Evolutionary conservation across 2,113 vertebrate species (phyloP).

Genomic region (Macrotis lagotis): DNA sequence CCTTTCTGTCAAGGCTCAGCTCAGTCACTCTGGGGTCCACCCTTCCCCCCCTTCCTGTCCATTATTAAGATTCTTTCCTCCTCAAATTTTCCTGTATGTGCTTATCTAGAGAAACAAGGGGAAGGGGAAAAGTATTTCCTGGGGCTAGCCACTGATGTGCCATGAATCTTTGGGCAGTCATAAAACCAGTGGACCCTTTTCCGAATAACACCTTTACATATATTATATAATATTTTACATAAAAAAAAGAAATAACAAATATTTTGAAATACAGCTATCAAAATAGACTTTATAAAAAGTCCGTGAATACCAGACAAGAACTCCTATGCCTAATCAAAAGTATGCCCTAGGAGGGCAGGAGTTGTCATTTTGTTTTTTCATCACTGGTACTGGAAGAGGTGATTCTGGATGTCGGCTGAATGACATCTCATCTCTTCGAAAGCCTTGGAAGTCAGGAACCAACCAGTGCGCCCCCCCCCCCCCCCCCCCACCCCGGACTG

Average conservation of each 20-base stretch:
- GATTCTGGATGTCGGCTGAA: background rate
- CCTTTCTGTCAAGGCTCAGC: background rate
- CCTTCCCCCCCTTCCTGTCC: too few species aligned
- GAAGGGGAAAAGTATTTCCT: background rate
- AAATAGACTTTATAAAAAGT: background rate
- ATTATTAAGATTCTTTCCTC: too few species aligned
- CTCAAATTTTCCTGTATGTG: background rate
- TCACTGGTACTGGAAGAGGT: background rate
- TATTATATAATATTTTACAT: too few species aligned
- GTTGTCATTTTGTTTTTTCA: background rate
- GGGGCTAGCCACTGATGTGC: background rate
- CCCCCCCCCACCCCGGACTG: too few species aligned
- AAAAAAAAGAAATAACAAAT: too few species aligned
- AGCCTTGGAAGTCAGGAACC: background rate
- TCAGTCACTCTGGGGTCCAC: background rate
- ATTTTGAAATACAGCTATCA: background rate
- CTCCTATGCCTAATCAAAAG: background rate
- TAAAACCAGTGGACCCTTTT: background rate
- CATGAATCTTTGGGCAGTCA: background rate
- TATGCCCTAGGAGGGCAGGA: background rate
- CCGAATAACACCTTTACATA: background rate
- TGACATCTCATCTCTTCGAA: background rate
- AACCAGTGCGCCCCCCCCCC: too few species aligned
- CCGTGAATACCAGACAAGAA: background rate
- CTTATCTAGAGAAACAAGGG: background rate